Evolutionary conservation across 2,797 vertebrate genomes (phyloP).

Genomic region (Anabacerthia variegaticeps): DNA sequence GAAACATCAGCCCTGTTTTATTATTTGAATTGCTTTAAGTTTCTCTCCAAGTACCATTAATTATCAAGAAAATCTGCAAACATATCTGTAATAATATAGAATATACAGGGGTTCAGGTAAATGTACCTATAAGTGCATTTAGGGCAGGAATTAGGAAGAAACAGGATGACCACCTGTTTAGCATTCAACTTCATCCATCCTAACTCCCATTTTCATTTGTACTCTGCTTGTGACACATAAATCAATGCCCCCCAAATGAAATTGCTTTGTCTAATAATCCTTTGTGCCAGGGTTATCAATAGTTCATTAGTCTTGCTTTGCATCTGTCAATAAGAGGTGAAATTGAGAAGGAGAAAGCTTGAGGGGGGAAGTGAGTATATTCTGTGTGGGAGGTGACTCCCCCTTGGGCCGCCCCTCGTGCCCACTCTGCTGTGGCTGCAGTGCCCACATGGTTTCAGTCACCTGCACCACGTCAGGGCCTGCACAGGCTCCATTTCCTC

Average conservation of each 20-base stretch:
- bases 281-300: slow-evolving; percentile 40
- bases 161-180: neutral
- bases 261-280: slow-evolving; percentile 54
- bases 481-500: neutral
- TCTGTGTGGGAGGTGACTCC: neutral
- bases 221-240: neutral
- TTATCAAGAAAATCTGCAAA: neutral
- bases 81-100: accelerated
- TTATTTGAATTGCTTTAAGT: neutral
- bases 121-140: neutral
- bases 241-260: slow-evolving; percentile 47
- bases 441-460: neutral
- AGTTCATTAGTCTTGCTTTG: slow-evolving; percentile 61
- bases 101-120: neutral
- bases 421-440: too few relatives aligned
- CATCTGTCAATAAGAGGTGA: slow-evolving; percentile 21
- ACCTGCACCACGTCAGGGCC: neutral
- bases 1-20: neutral
- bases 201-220: neutral
- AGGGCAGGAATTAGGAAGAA: neutral
- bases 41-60: neutral
- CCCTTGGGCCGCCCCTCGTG: neutral
- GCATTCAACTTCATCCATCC: slow-evolving; percentile 12
- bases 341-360: neutral
- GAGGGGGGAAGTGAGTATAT: neutral